Percentiles rank a stretch among this genome's conserved stretches.
These are phyloP conservation scores for Carassius gibelio DNA, from an alignment of 2,113 vertebrate genomes.

Conservation along the genomic window DNA sequence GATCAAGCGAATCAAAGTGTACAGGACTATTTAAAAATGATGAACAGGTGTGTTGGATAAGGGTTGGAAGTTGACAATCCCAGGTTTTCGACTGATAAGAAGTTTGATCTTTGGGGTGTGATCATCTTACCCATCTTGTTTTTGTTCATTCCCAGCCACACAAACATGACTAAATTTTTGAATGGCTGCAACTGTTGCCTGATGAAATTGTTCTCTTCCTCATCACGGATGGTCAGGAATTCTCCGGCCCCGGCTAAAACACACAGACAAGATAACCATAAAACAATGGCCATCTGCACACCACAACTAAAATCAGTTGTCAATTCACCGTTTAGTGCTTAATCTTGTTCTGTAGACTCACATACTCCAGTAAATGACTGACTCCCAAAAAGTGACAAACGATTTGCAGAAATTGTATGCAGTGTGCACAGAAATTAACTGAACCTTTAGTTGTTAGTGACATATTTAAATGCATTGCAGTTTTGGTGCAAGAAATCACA, in stretches of 20 bases:
- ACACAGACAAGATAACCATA: slow-evolving; percentile 13
- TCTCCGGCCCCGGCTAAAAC: slow-evolving; percentile 68
- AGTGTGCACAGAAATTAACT: too few relatives aligned
- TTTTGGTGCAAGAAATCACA: background rate
- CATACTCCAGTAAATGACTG: too few relatives aligned
- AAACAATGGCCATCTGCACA: too few relatives aligned
- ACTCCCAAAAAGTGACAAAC: background rate
- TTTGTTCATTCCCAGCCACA: slow-evolving; percentile 84
- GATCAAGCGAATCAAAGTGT: too few relatives aligned
- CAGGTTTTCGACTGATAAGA: background rate
- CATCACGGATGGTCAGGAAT: slow-evolving; percentile 85
- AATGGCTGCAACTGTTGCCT: slow-evolving; percentile 80
- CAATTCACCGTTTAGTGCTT: too few relatives aligned
- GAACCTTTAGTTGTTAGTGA: too few relatives aligned
- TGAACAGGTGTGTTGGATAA: too few relatives aligned
- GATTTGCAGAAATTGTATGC: too few relatives aligned
- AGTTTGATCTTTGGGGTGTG: background rate
- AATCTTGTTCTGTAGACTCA: background rate
- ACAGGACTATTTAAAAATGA: too few relatives aligned
- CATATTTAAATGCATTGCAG: too few relatives aligned
- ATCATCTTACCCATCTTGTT: slow-evolving; percentile 74
- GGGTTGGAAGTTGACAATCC: too few relatives aligned
- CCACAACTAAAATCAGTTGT: too few relatives aligned
- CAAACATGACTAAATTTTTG: slow-evolving; percentile 80
- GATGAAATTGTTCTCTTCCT: slow-evolving; percentile 87